phyloP scores from a whole-genome alignment of 1,140 invertebrate species.

The Drosophila hydei region DNA sequence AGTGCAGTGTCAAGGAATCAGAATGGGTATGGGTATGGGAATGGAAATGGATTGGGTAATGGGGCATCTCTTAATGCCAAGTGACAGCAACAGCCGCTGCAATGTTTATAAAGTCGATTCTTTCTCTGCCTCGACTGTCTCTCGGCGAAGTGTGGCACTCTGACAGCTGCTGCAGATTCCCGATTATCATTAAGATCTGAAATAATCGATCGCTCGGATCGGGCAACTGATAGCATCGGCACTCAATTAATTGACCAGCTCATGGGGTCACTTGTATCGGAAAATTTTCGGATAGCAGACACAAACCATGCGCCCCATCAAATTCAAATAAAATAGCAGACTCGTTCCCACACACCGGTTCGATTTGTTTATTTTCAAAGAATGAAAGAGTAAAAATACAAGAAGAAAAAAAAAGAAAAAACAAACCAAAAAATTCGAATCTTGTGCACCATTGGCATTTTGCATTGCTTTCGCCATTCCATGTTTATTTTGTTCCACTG shows the following conservation, averaged over 20 bases:
- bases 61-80: slow-evolving; percentile 26
- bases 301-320: slow-evolving; percentile 48
- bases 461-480: slow-evolving; percentile 2
- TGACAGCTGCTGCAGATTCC: slow-evolving; percentile 32
- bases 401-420: neutral
- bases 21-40: slow-evolving; percentile 17
- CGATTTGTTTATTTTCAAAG: slow-evolving; percentile 53
- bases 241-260: slow-evolving; percentile 29
- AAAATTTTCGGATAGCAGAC: slow-evolving; percentile 31
- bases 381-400: slow-evolving; percentile 5
- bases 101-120: neutral
- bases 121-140: neutral
- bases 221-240: slow-evolving; percentile 25
- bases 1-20: slow-evolving; percentile 11
- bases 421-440: slow-evolving; percentile 4
- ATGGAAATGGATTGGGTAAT: slow-evolving; percentile 7
- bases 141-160: slow-evolving; percentile 5
- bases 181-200: slow-evolving; percentile 19
- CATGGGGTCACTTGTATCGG: slow-evolving; percentile 29
- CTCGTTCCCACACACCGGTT: slow-evolving; percentile 14
- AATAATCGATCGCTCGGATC: slow-evolving; percentile 8
- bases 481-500: slow-evolving; percentile 33
- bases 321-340: slow-evolving; percentile 50
- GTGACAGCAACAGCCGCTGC: slow-evolving; percentile 32
- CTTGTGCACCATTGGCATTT: slow-evolving; percentile 46